A percentile compares a stretch with the other conserved stretches of the same genome.
These are phyloP conservation scores for Drosophila elegans DNA, from an alignment of 1,140 invertebrate species.

Conservation along the genomic window DNA sequence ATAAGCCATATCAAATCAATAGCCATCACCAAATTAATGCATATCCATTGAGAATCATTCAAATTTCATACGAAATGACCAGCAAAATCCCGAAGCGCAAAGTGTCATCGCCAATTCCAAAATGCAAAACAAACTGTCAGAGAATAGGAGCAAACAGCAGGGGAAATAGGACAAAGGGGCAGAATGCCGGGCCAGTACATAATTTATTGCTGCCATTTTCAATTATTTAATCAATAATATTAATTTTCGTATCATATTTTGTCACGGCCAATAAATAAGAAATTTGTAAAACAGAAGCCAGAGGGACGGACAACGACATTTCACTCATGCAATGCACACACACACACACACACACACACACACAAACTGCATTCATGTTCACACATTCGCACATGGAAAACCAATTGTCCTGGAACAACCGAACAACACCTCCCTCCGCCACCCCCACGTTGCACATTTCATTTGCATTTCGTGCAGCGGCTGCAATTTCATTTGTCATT, in stretches of 20 bases:
- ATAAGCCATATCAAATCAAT: neutral
- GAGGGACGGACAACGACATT: slow-evolving; percentile 61
- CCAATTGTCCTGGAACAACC: slow-evolving; percentile 59
- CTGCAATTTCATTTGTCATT: slow-evolving; percentile 77
- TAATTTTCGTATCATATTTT: slow-evolving; percentile 84
- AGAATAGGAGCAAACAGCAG: slow-evolving; percentile 15
- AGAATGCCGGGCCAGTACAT: slow-evolving; percentile 7
- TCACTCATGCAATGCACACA: slow-evolving; percentile 63
- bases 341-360: slow-evolving; percentile 23
- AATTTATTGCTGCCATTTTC: slow-evolving; percentile 73
- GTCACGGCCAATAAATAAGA: slow-evolving; percentile 80
- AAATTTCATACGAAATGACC: slow-evolving; percentile 20
- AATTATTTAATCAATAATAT: slow-evolving; percentile 84
- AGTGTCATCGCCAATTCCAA: slow-evolving; percentile 53
- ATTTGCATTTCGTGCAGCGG: slow-evolving; percentile 81
- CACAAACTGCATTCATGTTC: slow-evolving; percentile 61
- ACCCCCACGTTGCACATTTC: slow-evolving; percentile 62
- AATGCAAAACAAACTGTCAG: slow-evolving; percentile 47
- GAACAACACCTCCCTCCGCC: neutral
- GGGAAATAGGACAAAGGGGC: neutral
- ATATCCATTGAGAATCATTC: slow-evolving; percentile 24
- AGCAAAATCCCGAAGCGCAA: slow-evolving; percentile 14
- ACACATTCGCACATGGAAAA: slow-evolving; percentile 62
- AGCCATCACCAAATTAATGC: slow-evolving; percentile 31
- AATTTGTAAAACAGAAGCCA: slow-evolving; percentile 76